Conservation (phyloP, 2,113 vertebrate genomes). For the Perca fluviatilis region DNA sequence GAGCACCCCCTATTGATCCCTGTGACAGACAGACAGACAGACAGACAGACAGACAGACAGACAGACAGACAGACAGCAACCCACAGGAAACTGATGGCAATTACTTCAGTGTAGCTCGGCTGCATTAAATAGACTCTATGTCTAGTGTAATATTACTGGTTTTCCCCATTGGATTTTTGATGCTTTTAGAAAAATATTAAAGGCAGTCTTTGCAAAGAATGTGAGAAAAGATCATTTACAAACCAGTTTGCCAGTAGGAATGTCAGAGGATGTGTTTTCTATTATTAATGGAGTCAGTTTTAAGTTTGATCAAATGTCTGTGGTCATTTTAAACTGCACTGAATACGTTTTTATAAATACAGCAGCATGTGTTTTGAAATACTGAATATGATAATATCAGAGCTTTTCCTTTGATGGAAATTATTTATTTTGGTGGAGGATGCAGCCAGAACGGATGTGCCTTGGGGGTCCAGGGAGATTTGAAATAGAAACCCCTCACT, state of each 20-base stretch:
- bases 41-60: constrained; percentile 30
- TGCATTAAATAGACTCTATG: constrained; percentile 8
- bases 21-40: constrained; percentile 25
- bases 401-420: constrained; percentile 65
- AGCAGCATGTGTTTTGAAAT: constrained; percentile 23
- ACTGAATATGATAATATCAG: constrained; percentile 46
- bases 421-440: constrained; percentile 68
- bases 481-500: constrained; percentile 77
- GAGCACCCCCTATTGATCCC: constrained; percentile 86
- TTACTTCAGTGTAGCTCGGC: background rate
- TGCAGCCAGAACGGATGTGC: constrained; percentile 67
- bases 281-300: constrained; percentile 43
- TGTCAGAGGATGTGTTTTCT: constrained; percentile 44
- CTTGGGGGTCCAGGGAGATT: constrained; percentile 65
- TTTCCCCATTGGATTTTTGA: constrained; percentile 3
- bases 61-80: constrained; percentile 36
- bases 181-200: constrained; percentile 17
- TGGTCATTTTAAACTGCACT: constrained; percentile 20
- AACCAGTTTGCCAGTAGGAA: constrained; percentile 54
- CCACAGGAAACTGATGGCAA: constrained; percentile 44
- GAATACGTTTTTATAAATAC: constrained; percentile 38
- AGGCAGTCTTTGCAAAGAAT: constrained; percentile 11
- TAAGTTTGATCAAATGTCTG: constrained; percentile 24
- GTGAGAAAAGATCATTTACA: constrained; percentile 53
- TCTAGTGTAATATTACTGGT: background rate